These are phyloP conservation scores for Aphaenogaster rudis DNA, from an alignment of 1,140 invertebrate species.

Conservation along the genomic window DNA sequence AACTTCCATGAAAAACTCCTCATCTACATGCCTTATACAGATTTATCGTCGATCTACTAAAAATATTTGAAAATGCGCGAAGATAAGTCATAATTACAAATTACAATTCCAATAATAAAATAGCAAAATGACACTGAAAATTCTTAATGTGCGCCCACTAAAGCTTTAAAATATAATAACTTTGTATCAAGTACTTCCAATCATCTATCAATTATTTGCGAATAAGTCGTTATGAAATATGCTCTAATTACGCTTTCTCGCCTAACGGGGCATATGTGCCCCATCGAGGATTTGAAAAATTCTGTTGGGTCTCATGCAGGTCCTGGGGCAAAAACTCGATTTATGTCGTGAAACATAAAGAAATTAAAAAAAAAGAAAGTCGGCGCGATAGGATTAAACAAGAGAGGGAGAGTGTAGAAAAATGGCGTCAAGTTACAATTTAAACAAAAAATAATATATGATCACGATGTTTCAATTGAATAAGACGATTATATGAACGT, in stretches of 20 bases:
- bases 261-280: too few relatives aligned
- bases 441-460: not conserved
- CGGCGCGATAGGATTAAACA: too few relatives aligned
- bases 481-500: not conserved
- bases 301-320: too few relatives aligned
- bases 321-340: too few relatives aligned
- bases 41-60: not conserved
- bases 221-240: not conserved
- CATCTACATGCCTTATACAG: not conserved
- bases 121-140: not conserved
- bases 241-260: not conserved
- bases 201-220: slow-evolving; percentile 1
- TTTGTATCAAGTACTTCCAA: not conserved
- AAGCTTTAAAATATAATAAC: not conserved
- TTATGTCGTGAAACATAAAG: too few relatives aligned
- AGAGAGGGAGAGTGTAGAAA: not conserved
- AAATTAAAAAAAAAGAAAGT: too few relatives aligned
- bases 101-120: not conserved
- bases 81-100: not conserved
- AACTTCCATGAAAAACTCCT: not conserved
- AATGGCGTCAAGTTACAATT: too few relatives aligned
- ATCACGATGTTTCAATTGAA: not conserved
- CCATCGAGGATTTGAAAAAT: too few relatives aligned
- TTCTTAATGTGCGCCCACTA: not conserved
- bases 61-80: not conserved